Conservation (phyloP, 2,113 vertebrate species). For the Sciurus niger region DNA sequence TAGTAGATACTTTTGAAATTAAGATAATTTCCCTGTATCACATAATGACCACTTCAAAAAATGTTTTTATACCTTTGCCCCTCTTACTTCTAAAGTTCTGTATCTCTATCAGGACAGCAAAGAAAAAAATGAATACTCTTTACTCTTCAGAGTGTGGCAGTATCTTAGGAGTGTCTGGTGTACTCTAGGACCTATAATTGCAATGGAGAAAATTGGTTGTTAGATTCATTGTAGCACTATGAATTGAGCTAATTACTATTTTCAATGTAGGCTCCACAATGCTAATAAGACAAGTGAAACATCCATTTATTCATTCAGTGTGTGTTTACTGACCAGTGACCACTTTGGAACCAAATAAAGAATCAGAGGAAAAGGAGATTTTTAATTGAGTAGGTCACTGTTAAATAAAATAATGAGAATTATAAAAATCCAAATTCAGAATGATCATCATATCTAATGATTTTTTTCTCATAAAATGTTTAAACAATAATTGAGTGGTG, state of each 20-base stretch:
- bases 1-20: background rate
- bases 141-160: background rate
- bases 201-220: conserved; percentile 64
- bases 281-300: conserved; percentile 72
- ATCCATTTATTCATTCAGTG: conserved; percentile 52
- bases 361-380: background rate
- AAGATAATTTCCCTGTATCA: background rate
- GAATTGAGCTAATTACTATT: conserved; percentile 74
- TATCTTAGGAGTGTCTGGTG: conserved; percentile 24
- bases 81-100: background rate
- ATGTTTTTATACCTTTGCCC: background rate
- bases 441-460: background rate
- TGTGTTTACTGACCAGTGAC: conserved; percentile 69
- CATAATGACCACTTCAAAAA: background rate
- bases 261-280: background rate
- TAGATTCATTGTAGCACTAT: conserved; percentile 68
- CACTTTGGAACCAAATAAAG: conserved; percentile 34
- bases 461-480: background rate
- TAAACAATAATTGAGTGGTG: background rate
- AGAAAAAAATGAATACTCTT: background rate
- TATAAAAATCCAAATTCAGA: background rate
- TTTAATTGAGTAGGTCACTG: background rate
- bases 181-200: conserved; percentile 66
- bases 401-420: background rate
- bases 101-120: background rate